A percentile compares a stretch with the other conserved stretches of the same genome.
phyloP scores from a whole-genome alignment of 2,888 invertebrate species.

The Myathropa florea region DNA sequence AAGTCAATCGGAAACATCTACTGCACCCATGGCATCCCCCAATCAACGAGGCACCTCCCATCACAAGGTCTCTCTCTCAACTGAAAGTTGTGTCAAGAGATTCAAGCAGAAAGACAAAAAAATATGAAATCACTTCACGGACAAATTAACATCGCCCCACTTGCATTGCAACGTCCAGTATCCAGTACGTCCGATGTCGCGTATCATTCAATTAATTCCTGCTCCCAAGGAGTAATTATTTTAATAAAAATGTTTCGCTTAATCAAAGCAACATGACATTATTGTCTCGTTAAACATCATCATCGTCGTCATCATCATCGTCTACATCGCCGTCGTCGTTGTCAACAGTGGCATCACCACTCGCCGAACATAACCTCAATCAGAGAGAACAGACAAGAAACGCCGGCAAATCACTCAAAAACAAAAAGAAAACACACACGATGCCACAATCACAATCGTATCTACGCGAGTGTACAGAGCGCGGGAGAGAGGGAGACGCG shows the following conservation, averaged over 20 bases:
- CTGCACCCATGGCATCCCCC: no score
- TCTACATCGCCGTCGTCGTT: constrained; percentile 1
- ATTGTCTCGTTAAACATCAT: constrained; percentile 71
- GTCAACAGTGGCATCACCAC: constrained; percentile 7
- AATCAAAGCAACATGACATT: constrained; percentile 71
- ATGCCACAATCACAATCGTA: background rate
- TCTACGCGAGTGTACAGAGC: constrained; percentile 18
- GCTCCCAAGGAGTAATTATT: constrained; percentile 71
- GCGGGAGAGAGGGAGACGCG: background rate
- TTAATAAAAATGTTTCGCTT: constrained; percentile 72
- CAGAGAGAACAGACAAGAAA: constrained; percentile 38
- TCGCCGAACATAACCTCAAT: constrained; percentile 45
- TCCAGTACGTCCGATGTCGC: constrained; percentile 41
- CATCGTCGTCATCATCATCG: constrained; percentile 23
- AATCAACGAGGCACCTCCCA: no score
- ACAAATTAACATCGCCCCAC: constrained; percentile 65
- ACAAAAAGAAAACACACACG: background rate
- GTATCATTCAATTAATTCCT: constrained; percentile 69
- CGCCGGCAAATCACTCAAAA: constrained; percentile 40
- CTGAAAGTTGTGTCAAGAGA: background rate
- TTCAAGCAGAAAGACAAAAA: background rate
- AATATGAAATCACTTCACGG: constrained; percentile 40
- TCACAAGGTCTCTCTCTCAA: background rate
- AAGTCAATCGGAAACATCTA: no score
- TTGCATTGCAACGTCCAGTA: constrained; percentile 12